Evolutionary conservation across 2,888 invertebrate species (phyloP).

Genomic region (Melinopterus prodromus): DNA sequence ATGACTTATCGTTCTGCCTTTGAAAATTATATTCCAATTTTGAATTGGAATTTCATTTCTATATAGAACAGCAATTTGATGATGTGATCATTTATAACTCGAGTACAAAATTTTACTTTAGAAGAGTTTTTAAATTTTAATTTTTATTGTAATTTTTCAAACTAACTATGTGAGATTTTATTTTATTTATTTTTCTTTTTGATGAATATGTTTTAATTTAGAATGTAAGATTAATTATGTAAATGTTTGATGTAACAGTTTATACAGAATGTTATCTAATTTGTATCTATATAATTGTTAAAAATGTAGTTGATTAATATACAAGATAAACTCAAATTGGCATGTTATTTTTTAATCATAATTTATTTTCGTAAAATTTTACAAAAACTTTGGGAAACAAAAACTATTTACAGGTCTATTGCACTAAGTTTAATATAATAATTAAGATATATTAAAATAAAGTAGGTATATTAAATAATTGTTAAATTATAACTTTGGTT

Average conservation of each 20-base stretch:
- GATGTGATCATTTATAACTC: not conserved
- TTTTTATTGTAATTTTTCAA: not conserved
- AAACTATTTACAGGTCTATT: not conserved
- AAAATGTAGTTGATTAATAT: not conserved
- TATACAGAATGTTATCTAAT: constrained; percentile 4
- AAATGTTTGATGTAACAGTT: not conserved
- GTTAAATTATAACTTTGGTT: not conserved
- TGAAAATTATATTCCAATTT: too few relatives aligned
- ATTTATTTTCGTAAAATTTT: not conserved
- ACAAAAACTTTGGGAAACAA: not conserved
- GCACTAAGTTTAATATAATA: not conserved
- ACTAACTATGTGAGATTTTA: not conserved
- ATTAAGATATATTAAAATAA: not conserved
- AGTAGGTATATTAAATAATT: not conserved
- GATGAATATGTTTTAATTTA: not conserved
- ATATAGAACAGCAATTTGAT: not conserved
- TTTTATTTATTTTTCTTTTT: not conserved
- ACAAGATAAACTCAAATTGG: not conserved
- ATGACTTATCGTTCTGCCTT: too few relatives aligned
- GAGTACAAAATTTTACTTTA: not conserved
- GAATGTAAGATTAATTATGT: not conserved
- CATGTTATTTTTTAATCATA: not conserved
- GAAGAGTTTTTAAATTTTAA: not conserved
- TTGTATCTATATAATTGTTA: not conserved
- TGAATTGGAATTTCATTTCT: too few relatives aligned